A percentile compares a stretch with the other conserved stretches of the same genome.
phyloP scores from a whole-genome alignment of 2,797 vertebrate genomes.

The Poecilia picta region DNA sequence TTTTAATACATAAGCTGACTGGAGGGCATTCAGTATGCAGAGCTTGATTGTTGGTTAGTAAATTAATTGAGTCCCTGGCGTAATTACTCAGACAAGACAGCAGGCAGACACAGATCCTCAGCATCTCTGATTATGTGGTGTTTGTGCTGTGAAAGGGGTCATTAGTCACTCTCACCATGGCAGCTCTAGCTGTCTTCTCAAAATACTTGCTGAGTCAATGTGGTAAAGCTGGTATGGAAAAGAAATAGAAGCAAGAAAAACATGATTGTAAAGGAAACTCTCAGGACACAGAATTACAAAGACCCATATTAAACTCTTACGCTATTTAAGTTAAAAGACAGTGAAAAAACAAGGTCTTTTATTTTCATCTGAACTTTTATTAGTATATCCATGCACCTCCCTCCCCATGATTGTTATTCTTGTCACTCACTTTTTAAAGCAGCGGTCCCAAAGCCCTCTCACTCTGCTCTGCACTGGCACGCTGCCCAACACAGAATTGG shows the following conservation, averaged over 20 bases:
- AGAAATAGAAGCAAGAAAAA: conserved; percentile 25
- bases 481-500: conserved; percentile 71
- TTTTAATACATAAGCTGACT: conserved; percentile 7
- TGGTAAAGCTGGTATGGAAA: conserved; percentile 19
- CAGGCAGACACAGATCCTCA: conserved; percentile 75
- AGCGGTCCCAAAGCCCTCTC: conserved; percentile 37
- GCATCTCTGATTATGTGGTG: conserved; percentile 78
- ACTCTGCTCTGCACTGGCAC: conserved; percentile 52
- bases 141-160: conserved; percentile 72
- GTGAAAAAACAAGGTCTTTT: conserved; percentile 2
- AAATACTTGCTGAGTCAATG: conserved; percentile 57
- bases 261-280: conserved; percentile 14
- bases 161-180: conserved; percentile 77
- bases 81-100: conserved; percentile 78
- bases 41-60: conserved; percentile 73
- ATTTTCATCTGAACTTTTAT: background rate
- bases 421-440: conserved; percentile 54
- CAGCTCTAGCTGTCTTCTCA: conserved; percentile 70
- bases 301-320: conserved; percentile 2
- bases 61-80: conserved; percentile 77
- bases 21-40: conserved; percentile 58
- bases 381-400: background rate
- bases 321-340: conserved; percentile 14
- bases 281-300: conserved; percentile 13
- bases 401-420: conserved; percentile 11